These are phyloP conservation scores for Drepana arcuata DNA, from an alignment of 1,140 invertebrate species.

Conservation along the genomic window DNA sequence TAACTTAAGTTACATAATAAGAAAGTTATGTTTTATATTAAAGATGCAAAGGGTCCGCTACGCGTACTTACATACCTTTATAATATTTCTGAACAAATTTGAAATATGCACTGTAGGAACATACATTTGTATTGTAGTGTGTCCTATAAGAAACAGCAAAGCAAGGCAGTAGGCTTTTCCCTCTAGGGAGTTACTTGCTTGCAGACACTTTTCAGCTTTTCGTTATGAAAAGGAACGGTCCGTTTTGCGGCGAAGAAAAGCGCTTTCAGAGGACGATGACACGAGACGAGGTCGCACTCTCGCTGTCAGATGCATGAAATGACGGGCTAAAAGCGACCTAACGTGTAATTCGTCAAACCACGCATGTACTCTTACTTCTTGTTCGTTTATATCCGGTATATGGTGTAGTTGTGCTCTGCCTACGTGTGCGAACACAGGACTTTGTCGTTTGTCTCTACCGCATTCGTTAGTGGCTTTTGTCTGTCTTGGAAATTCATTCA, in stretches of 20 bases:
- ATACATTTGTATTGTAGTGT: constrained; percentile 56
- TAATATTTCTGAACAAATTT: constrained; percentile 5
- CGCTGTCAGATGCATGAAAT: constrained; percentile 57
- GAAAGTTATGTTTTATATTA: no score
- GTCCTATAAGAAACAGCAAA: constrained; percentile 39
- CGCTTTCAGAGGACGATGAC: constrained; percentile 70
- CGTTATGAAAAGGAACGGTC: constrained; percentile 69
- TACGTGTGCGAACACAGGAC: no score
- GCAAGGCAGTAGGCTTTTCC: constrained; percentile 62
- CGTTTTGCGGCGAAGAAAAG: constrained; percentile 69
- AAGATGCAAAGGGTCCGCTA: no score
- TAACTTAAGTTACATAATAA: no score
- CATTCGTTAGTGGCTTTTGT: constrained; percentile 19
- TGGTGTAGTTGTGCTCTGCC: constrained; percentile 13
- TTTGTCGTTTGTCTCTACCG: no score
- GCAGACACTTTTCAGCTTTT: constrained; percentile 69
- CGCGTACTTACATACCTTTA: constrained; percentile 2
- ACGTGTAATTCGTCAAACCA: constrained; percentile 63
- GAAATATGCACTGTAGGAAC: constrained; percentile 22
- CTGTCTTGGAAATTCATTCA: constrained; percentile 39
- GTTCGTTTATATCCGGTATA: constrained; percentile 20
- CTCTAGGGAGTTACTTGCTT: constrained; percentile 68
- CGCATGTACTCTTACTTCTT: constrained; percentile 21
- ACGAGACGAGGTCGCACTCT: constrained; percentile 65
- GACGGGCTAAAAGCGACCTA: constrained; percentile 57